Evolutionary conservation across 2,888 invertebrate species (phyloP), one percentile per base, ranked within the genome.

Genomic region (Heliconius sara): DNA sequence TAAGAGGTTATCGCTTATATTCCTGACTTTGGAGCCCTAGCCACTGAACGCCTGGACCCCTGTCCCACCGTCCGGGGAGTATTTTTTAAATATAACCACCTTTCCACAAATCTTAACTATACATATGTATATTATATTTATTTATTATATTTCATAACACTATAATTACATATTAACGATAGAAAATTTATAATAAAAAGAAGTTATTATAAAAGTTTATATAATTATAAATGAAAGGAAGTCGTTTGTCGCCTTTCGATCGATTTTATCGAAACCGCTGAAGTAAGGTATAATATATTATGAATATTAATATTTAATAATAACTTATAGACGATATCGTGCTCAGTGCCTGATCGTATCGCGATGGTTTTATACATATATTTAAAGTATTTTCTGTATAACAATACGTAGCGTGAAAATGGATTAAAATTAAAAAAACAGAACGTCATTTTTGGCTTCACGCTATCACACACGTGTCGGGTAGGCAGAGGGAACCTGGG

Each of bases 111-210:
- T 57, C 16, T 34, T 1, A 57, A 19, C 16, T 12, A 52, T 52
- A 39, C 10, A 39, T 39, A 39, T 34, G 9, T 9, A 34, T 34
- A 34, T 57, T 60, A 43, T 66, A 27, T 47, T 27, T 75, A 43
- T 43, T 47, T 47, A 75, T 66, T 75, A 75, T 43, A 63, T 75
- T 34, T 65, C 65, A 47, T 66, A 75, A 75, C 65, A 30, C 73
- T 60, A 60, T 73, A 73, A 73, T 60, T 73, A 73, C 5, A 4
- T 73, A 73, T 60, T 73, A 73, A 34, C 34, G 34, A 39, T 60
- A 60, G 60, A 39, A 73, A n/a, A 39, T 73, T 34, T 73, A 73
- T 39, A 73, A n/a, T 60, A 60, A 73, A 57, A 73, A 60, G 60
- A 73, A 73, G 73, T 60, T 60, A 57, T 60, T 60, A 60, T 30